Conservation (phyloP, 2,113 vertebrate genomes). For the Microtus richardsoni region DNA sequence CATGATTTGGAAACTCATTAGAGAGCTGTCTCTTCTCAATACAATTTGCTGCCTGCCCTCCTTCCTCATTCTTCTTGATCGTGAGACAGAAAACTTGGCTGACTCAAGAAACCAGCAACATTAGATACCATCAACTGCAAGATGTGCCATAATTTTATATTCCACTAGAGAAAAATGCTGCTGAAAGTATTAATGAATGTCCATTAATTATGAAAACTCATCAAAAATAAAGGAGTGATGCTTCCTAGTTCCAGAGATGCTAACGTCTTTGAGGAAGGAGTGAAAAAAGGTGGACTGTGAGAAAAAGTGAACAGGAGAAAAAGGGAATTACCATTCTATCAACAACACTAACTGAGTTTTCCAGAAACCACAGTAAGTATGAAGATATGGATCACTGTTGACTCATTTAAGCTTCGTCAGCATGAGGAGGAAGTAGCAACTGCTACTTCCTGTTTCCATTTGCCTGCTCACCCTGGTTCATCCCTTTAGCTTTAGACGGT, state of each 20-base stretch:
- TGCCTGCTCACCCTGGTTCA: neutral
- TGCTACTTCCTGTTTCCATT: neutral
- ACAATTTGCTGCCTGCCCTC: neutral
- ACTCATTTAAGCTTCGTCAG: neutral
- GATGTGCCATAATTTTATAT: constrained; percentile 14
- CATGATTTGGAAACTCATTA: neutral
- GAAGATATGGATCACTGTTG: neutral
- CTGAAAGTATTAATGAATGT: neutral
- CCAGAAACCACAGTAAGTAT: neutral
- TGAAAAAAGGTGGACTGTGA: neutral
- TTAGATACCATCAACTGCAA: neutral
- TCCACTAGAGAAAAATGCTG: constrained; percentile 3
- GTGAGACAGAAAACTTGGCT: neutral
- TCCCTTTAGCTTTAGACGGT: neutral
- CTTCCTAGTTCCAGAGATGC: neutral
- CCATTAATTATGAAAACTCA: constrained; percentile 40
- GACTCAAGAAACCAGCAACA: neutral
- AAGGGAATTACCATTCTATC: neutral
- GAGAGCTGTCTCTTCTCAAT: neutral
- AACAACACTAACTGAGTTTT: constrained; percentile 16
- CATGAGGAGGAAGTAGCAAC: neutral
- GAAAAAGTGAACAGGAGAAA: neutral
- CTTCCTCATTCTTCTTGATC: neutral
- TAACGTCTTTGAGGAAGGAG: neutral
- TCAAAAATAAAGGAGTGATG: constrained; percentile 24